These are phyloP conservation scores for Tokudaia tokunoshimensis DNA, from an alignment of 2,797 vertebrate species.

Conservation along the genomic window DNA sequence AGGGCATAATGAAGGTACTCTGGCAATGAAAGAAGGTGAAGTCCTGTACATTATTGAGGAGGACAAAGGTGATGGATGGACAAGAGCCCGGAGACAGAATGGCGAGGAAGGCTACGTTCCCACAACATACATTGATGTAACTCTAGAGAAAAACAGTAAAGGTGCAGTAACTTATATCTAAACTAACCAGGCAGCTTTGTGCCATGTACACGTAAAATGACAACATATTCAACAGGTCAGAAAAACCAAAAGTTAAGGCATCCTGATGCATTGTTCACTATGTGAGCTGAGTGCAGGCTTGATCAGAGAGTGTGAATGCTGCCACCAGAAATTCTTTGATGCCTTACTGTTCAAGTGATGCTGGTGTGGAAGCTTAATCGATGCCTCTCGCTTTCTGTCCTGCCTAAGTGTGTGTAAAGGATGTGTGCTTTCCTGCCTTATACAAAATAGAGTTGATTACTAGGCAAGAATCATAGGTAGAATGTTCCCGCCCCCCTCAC, in stretches of 20 bases:
- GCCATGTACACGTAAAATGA: constrained; percentile 72
- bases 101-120: constrained; percentile 99
- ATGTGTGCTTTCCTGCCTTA: constrained; percentile 81
- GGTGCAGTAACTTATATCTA: constrained; percentile 99
- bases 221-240: constrained; percentile 68
- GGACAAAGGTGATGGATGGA: constrained; percentile 99
- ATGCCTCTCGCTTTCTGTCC: constrained; percentile 82
- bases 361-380: constrained; percentile 81
- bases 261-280: constrained; percentile 85
- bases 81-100: constrained; percentile 95
- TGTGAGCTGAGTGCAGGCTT: constrained; percentile 84
- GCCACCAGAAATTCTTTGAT: constrained; percentile 74
- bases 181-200: constrained; percentile 87
- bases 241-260: constrained; percentile 75
- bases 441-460: constrained; percentile 67
- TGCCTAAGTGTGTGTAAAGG: constrained; percentile 81
- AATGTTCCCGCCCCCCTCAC: constrained; percentile 17
- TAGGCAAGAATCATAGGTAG: constrained; percentile 65
- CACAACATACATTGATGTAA: constrained; percentile 98
- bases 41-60: constrained; percentile 98
- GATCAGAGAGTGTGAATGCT: constrained; percentile 66
- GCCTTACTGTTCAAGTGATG: constrained; percentile 72
- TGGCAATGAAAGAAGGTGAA: constrained; percentile 97
- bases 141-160: constrained; percentile 99
- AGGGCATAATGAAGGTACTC: constrained; percentile 99